These are phyloP conservation scores for Gonocerus acuteangulatus DNA, from an alignment of 2,888 invertebrate species.

Conservation along the genomic window DNA sequence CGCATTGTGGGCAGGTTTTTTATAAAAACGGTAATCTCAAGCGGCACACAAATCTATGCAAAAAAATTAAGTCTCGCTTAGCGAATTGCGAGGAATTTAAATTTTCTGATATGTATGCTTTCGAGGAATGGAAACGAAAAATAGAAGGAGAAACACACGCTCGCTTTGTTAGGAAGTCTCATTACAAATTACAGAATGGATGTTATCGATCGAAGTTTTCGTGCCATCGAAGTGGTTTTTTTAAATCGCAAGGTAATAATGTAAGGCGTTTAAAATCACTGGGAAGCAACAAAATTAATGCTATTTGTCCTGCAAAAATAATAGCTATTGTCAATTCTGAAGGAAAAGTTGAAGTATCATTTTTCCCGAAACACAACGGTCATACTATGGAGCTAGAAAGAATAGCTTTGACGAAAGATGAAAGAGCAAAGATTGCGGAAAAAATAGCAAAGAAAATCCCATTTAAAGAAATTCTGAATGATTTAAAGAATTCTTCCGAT, in stretches of 20 bases:
- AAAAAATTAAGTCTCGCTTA: not conserved
- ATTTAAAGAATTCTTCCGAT: slow-evolving; percentile 4
- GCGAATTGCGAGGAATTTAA: not conserved
- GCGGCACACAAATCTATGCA: not conserved
- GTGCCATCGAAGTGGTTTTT: slow-evolving; percentile 34
- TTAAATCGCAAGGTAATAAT: slow-evolving; percentile 32
- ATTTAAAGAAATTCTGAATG: slow-evolving; percentile 18
- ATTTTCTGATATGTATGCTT: not conserved
- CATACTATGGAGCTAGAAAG: slow-evolving; percentile 32
- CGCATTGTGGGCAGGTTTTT: not conserved
- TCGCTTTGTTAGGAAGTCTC: not conserved
- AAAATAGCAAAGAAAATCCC: slow-evolving; percentile 28
- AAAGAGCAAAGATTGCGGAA: slow-evolving; percentile 31
- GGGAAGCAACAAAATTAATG: slow-evolving; percentile 31
- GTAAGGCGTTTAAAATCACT: slow-evolving; percentile 29
- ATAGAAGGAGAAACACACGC: not conserved
- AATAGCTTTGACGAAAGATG: slow-evolving; percentile 28
- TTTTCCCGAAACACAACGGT: slow-evolving; percentile 32
- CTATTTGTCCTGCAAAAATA: slow-evolving; percentile 34
- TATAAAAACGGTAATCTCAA: not conserved
- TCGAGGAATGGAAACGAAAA: not conserved
- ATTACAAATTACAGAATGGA: not conserved
- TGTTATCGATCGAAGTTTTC: slow-evolving; percentile 1
- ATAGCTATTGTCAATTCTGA: slow-evolving; percentile 22
- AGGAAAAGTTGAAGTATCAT: slow-evolving; percentile 27